These are phyloP conservation scores for Drosophila macrothrix DNA, from an alignment of 2,888 invertebrate species.

Conservation along the genomic window DNA sequence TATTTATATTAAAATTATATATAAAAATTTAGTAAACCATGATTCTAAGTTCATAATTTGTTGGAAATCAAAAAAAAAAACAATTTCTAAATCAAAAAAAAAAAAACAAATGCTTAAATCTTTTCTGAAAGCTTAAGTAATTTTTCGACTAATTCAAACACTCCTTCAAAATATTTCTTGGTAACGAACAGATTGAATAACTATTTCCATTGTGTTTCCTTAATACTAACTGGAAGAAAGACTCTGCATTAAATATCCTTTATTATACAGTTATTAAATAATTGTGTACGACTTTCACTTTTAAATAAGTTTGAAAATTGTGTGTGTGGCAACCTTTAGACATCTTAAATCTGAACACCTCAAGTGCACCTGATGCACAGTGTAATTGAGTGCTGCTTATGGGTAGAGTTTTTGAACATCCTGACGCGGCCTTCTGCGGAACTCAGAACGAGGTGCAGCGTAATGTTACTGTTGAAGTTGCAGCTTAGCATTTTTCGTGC, in stretches of 20 bases:
- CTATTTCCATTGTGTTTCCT: background rate
- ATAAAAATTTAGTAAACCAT: background rate
- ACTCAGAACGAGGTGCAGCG: constrained; percentile 20
- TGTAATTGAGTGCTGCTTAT: constrained; percentile 43
- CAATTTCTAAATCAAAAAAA: background rate
- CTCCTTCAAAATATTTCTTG: background rate
- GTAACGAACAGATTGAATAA: background rate
- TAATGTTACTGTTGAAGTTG: constrained; percentile 55
- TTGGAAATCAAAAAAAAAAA: background rate
- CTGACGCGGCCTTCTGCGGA: background rate
- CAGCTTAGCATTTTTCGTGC: constrained; percentile 60
- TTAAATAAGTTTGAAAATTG: background rate
- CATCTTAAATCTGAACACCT: background rate
- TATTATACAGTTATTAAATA: background rate
- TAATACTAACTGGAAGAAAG: background rate
- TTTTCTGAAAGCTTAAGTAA: background rate
- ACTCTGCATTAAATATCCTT: background rate
- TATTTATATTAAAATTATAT: background rate
- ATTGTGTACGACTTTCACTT: background rate
- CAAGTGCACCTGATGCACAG: constrained; percentile 22
- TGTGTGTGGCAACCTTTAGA: background rate
- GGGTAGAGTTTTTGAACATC: background rate
- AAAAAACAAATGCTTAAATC: background rate
- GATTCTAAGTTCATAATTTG: background rate
- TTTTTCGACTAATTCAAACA: background rate